Conservation (phyloP, 2,888 invertebrate species). For the Pseudanteris insignis region DNA sequence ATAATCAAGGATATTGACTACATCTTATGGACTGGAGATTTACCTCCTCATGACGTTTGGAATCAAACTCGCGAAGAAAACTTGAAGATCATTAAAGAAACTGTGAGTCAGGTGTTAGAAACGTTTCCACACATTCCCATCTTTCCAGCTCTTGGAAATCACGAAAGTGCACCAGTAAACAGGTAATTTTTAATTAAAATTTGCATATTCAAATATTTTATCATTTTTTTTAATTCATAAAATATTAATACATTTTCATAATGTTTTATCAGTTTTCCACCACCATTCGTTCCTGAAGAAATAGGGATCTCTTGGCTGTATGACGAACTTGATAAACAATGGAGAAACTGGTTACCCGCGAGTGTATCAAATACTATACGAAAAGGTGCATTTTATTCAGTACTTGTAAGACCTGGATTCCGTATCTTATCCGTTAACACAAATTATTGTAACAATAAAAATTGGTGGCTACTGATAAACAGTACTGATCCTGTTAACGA, state of each 20-base stretch:
- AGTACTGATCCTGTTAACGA: slow-evolving; percentile 96
- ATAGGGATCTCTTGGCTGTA: slow-evolving; percentile 92
- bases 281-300: slow-evolving; percentile 84
- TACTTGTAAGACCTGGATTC: slow-evolving; percentile 88
- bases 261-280: slow-evolving; percentile 81
- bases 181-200: slow-evolving; percentile 74
- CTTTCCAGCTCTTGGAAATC: slow-evolving; percentile 95
- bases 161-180: slow-evolving; percentile 95
- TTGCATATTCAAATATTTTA: too few species aligned
- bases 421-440: slow-evolving; percentile 93
- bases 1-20: slow-evolving; percentile 89
- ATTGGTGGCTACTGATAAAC: slow-evolving; percentile 94
- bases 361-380: slow-evolving; percentile 87
- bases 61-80: slow-evolving; percentile 92
- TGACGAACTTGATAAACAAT: slow-evolving; percentile 85
- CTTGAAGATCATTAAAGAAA: slow-evolving; percentile 83
- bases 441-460: slow-evolving; percentile 95
- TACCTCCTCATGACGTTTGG: slow-evolving; percentile 96
- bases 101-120: slow-evolving; percentile 84
- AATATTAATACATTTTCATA: too few species aligned
- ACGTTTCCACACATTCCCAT: slow-evolving; percentile 92
- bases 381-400: slow-evolving; percentile 91
- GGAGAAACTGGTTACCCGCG: slow-evolving; percentile 91
- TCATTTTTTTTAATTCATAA: too few species aligned
- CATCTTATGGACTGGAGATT: slow-evolving; percentile 95